A percentile compares a stretch with the other conserved stretches of the same genome.
phyloP scores from a whole-genome alignment of 2,113 vertebrate species.

The Hippocampus guttulatus region DNA sequence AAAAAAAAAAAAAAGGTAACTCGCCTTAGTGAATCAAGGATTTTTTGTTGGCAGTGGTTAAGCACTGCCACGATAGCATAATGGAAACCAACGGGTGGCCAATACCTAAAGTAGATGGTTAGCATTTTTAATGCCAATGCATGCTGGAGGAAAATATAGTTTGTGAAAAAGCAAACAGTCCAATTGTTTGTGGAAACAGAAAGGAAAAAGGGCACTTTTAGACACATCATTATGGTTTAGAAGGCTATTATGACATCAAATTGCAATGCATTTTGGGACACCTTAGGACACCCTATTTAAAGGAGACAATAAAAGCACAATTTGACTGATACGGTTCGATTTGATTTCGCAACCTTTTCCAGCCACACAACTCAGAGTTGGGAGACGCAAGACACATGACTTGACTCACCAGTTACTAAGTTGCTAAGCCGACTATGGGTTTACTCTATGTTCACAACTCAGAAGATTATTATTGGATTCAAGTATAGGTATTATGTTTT shows the following conservation, averaged over 20 bases:
- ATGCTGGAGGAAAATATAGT: constrained; percentile 26
- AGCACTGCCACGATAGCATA: not conserved
- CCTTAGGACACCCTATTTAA: not conserved
- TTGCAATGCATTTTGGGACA: not conserved
- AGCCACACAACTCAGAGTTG: not conserved
- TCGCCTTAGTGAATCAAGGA: not conserved
- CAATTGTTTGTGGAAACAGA: constrained; percentile 19
- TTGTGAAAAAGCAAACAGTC: constrained; percentile 2
- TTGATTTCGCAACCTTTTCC: not conserved
- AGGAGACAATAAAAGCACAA: not conserved
- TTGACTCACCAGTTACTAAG: not conserved
- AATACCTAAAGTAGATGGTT: constrained; percentile 3
- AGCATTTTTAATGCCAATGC: not conserved
- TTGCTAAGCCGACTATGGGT: not conserved
- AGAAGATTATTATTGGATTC: too few species aligned
- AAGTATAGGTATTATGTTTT: too few species aligned
- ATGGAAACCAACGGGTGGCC: constrained; percentile 21
- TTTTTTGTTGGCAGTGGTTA: not conserved
- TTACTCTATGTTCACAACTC: not conserved
- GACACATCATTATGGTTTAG: constrained; percentile 40
- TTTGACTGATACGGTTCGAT: not conserved
- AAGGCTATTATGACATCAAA: constrained; percentile 2
- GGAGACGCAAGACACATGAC: not conserved
- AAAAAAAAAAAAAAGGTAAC: not conserved
- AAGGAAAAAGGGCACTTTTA: constrained; percentile 28